Percentiles rank a stretch among this genome's conserved stretches.
These are phyloP conservation scores for Prosopocoilus inquinatus DNA, from an alignment of 2,888 invertebrate genomes.

Conservation along the genomic window DNA sequence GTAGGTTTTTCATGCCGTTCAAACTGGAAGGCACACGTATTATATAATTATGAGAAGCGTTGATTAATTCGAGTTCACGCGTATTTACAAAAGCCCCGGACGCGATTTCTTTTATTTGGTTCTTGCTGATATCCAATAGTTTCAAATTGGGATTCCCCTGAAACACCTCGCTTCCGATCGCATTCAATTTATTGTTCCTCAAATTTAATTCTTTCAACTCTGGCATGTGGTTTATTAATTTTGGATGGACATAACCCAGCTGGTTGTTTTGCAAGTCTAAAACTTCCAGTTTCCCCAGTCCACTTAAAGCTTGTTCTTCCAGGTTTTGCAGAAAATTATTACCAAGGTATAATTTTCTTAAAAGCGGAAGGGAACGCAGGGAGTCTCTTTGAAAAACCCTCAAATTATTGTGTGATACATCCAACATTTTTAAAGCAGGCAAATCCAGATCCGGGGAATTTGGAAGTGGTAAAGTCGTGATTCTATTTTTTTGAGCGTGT, in stretches of 20 bases:
- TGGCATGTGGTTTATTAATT: slow-evolving; percentile 62
- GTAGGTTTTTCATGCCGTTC: slow-evolving; percentile 65
- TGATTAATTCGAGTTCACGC: slow-evolving; percentile 68
- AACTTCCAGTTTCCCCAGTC: slow-evolving; percentile 67
- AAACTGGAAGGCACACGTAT: slow-evolving; percentile 70
- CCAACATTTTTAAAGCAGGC: slow-evolving; percentile 70
- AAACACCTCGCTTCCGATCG: slow-evolving; percentile 67
- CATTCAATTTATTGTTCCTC: slow-evolving; percentile 72
- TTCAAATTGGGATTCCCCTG: slow-evolving; percentile 64
- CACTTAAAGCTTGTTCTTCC: slow-evolving; percentile 68
- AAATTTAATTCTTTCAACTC: slow-evolving; percentile 70
- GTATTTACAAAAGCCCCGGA: slow-evolving; percentile 62
- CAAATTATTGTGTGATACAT: slow-evolving; percentile 73
- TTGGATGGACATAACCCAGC: slow-evolving; percentile 64
- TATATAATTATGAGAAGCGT: slow-evolving; percentile 76
- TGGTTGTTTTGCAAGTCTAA: slow-evolving; percentile 75
- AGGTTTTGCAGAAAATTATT: slow-evolving; percentile 70
- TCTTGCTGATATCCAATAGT: slow-evolving; percentile 71
- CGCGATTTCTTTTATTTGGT: slow-evolving; percentile 68
- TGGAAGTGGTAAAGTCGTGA: slow-evolving; percentile 62
- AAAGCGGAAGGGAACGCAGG: slow-evolving; percentile 64
- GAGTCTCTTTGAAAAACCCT: slow-evolving; percentile 66
- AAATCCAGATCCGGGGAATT: slow-evolving; percentile 69
- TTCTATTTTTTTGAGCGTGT: slow-evolving; percentile 69
- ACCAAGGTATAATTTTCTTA: slow-evolving; percentile 68